Percentiles rank a stretch among this genome's conserved stretches.
Conservation (phyloP, 2,797 vertebrate genomes). For the Xyrichtys novacula region DNA sequence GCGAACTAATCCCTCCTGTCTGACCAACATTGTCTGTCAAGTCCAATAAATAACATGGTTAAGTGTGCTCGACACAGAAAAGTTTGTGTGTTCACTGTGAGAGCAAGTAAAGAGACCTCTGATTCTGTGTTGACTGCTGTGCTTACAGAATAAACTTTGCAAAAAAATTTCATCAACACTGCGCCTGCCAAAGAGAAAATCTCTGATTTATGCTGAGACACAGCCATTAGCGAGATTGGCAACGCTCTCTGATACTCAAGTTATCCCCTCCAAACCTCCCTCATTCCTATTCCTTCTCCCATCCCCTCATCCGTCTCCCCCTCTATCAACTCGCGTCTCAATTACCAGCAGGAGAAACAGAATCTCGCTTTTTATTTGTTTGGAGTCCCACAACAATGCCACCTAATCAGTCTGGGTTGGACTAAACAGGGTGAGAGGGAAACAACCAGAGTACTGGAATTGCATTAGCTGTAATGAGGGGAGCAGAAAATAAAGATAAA, state of each 20-base stretch:
- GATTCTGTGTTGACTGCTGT: not conserved
- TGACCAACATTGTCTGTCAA: not conserved
- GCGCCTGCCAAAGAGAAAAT: slow-evolving; percentile 39
- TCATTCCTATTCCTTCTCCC: slow-evolving; percentile 18
- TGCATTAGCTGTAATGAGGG: slow-evolving; percentile 67
- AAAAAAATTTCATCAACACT: slow-evolving; percentile 16
- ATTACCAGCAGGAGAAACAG: slow-evolving; percentile 52
- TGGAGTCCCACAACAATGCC: slow-evolving; percentile 50
- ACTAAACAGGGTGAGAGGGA: slow-evolving; percentile 28
- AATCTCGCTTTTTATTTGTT: slow-evolving; percentile 47
- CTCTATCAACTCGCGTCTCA: slow-evolving; percentile 49
- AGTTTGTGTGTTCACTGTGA: not conserved
- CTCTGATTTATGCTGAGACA: slow-evolving; percentile 40
- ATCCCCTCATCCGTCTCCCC: slow-evolving; percentile 21
- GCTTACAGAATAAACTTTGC: slow-evolving; percentile 24
- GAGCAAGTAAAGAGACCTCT: not conserved
- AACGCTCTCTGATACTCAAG: slow-evolving; percentile 34
- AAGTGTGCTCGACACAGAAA: not conserved
- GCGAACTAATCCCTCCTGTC: not conserved
- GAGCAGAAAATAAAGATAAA: slow-evolving; percentile 54
- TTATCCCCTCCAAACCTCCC: slow-evolving; percentile 24
- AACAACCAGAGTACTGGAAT: slow-evolving; percentile 39
- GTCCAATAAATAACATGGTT: slow-evolving; percentile 8
- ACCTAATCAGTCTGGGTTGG: slow-evolving; percentile 49
- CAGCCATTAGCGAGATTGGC: slow-evolving; percentile 53